These are phyloP conservation scores for Chaetodon trifascialis DNA, from an alignment of 2,113 vertebrate species.

Conservation along the genomic window DNA sequence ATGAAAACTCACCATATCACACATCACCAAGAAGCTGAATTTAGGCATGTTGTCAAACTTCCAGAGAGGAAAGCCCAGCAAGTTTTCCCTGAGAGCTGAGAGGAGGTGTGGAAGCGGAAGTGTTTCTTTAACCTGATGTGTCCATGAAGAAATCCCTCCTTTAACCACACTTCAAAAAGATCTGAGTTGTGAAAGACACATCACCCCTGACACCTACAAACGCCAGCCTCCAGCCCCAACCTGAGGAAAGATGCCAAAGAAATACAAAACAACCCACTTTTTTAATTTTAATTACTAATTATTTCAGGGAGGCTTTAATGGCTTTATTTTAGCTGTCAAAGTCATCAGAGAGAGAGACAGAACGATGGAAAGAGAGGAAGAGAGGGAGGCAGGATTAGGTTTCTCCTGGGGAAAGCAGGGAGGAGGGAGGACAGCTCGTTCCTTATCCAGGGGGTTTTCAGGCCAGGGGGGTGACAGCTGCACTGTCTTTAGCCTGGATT, in stretches of 20 bases:
- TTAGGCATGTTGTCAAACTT: slow-evolving; percentile 57
- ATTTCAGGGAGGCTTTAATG: slow-evolving; percentile 86
- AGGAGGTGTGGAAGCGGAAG: slow-evolving; percentile 24
- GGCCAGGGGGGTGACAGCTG: slow-evolving; percentile 90
- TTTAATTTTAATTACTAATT: slow-evolving; percentile 87
- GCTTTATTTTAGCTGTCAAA: slow-evolving; percentile 89
- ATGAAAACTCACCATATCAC: slow-evolving; percentile 52
- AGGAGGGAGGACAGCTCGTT: slow-evolving; percentile 88
- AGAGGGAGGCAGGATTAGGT: slow-evolving; percentile 85
- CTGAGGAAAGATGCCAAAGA: slow-evolving; percentile 46
- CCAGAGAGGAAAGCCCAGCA: slow-evolving; percentile 55
- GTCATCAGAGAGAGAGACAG: slow-evolving; percentile 70
- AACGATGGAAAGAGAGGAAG: slow-evolving; percentile 60
- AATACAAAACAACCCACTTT: slow-evolving; percentile 70
- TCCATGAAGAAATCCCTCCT: slow-evolving; percentile 48
- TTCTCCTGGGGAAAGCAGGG: slow-evolving; percentile 85
- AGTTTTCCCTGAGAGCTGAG: slow-evolving; percentile 22
- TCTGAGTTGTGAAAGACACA: slow-evolving; percentile 32
- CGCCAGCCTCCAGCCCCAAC: slow-evolving; percentile 51
- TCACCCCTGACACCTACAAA: slow-evolving; percentile 71
- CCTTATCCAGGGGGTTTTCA: slow-evolving; percentile 92
- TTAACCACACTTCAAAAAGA: slow-evolving; percentile 60
- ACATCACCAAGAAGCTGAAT: slow-evolving; percentile 55
- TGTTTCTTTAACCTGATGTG: slow-evolving; percentile 65
- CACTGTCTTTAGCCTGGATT: slow-evolving; percentile 89